Percentiles rank a stretch among this genome's conserved stretches.
phyloP scores from a whole-genome alignment of 2,888 invertebrate genomes.

The Antheraea yamamai region DNA sequence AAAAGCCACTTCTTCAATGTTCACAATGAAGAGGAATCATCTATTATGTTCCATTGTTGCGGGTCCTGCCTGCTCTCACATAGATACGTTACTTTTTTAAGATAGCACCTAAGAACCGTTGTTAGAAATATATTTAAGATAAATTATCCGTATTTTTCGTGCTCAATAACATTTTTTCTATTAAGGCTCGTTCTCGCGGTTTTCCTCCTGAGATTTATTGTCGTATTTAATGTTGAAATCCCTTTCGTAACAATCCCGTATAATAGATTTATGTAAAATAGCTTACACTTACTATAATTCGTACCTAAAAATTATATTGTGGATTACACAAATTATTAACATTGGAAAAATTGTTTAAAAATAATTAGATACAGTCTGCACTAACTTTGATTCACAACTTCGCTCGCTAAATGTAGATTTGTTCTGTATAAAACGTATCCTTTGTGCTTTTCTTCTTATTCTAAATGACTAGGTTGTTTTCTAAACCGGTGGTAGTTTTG shows the following conservation, averaged over 20 bases:
- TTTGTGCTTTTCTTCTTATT: too few species aligned
- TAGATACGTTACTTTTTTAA: constrained; percentile 30
- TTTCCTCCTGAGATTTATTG: constrained; percentile 14
- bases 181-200: constrained; percentile 11
- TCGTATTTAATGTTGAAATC: constrained; percentile 15
- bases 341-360: not conserved
- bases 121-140: constrained; percentile 15
- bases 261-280: constrained; percentile 15
- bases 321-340: not conserved
- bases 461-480: too few species aligned
- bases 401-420: too few species aligned
- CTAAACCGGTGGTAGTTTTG: too few species aligned
- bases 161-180: constrained; percentile 16
- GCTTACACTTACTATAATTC: constrained; percentile 19
- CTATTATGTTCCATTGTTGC: constrained; percentile 59
- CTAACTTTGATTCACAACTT: too few species aligned
- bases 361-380: not conserved
- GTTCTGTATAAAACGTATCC: too few species aligned
- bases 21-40: constrained; percentile 58
- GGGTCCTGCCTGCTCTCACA: constrained; percentile 37
- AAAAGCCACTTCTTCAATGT: constrained; percentile 50
- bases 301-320: not conserved
- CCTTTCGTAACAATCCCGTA: constrained; percentile 14
- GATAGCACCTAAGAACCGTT: constrained; percentile 14
- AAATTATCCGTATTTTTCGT: constrained; percentile 14